Percentiles rank a stretch among this genome's conserved stretches.
These are phyloP conservation scores for Micoletzkya japonica DNA, from an alignment of 2,888 invertebrate species.

Conservation along the genomic window DNA sequence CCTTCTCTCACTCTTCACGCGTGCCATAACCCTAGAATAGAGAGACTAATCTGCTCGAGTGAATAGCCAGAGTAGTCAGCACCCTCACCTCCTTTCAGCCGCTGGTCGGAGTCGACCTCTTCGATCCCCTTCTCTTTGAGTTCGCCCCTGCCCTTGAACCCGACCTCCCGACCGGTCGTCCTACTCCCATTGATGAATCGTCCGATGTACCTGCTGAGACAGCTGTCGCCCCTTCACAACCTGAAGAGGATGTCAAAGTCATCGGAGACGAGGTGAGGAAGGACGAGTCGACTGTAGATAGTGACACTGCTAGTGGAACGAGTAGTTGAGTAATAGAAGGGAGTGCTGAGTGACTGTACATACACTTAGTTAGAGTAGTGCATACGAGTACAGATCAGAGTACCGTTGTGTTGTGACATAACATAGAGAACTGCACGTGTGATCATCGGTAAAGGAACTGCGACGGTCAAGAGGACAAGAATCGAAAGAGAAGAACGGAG, in stretches of 20 bases:
- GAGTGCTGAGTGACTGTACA: too few species aligned
- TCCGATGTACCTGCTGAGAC: neutral
- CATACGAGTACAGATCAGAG: too few species aligned
- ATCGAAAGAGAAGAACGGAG: neutral
- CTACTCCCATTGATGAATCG: neutral
- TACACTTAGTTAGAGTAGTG: too few species aligned
- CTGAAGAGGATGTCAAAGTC: conserved; percentile 22
- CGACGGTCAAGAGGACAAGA: neutral
- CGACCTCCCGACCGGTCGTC: conserved; percentile 4
- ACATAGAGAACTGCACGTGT: too few species aligned
- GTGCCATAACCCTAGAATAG: too few species aligned
- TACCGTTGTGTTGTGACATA: too few species aligned
- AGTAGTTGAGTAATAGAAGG: neutral
- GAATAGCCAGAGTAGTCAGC: too few species aligned
- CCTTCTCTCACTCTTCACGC: too few species aligned
- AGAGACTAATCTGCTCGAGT: too few species aligned
- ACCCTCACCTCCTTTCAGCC: conserved; percentile 13
- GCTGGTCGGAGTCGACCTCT: neutral
- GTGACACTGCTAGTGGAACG: neutral
- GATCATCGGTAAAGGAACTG: too few species aligned
- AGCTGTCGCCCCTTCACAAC: neutral
- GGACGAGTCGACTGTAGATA: neutral
- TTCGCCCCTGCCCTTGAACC: conserved; percentile 12
- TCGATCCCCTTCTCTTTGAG: conserved; percentile 20
- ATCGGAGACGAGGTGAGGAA: conserved; percentile 4